Base-by-base conservation (phyloP, 2,888 invertebrate species). In the Stenodema calcarata region DNA sequence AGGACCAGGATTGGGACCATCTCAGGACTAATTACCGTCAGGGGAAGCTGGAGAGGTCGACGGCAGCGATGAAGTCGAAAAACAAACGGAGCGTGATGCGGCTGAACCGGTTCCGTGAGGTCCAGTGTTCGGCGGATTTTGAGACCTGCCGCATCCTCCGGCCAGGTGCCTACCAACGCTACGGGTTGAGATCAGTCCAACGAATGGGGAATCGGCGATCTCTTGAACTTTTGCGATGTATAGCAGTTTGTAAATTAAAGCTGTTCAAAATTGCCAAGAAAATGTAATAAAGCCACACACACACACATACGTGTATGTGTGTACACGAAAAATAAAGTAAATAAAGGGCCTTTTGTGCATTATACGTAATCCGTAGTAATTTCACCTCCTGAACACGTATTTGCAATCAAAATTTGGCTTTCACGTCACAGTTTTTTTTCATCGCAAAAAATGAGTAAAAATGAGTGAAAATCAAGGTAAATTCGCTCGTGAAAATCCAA, bases 71-170 rank as follows among this genome's bases (percentile, higher is more conserved):
- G 62, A 62, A 23, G 27, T 62, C 62, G 23, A 62, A 28, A 16
- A 80, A 80, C 80, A 80, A 80, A 80, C 80, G 80, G 28, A 80
- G 44, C 50, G 80, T 80, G 50, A 54, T 44, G 30, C 47, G 80
- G 80, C 50, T 35, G 82, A 82, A 82, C 82, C 82, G 82, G 82
- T 82, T 82, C 69, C 27, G 78, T 44, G 44, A 42, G 44, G 62
- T 42, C 47, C 62, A 41, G 62, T 30, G 70, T 41, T 42, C 69
- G 82, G 82, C 28, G 62, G 82, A 69, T 82, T 82, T 82, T 11
- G 35, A 69, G 62, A 28, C 54, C 50, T 23, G 75, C 41, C 35
- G 35, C 41, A 2, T 42, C 54, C 50, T 28, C 27, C 27, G 30
- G 54, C 80, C 80, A 44, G 78, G 47, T 44, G 42, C 44, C 44